Percentiles rank a stretch among this genome's conserved stretches.
Conservation (phyloP, 2,888 invertebrate genomes). For the Arctia plantaginis region DNA sequence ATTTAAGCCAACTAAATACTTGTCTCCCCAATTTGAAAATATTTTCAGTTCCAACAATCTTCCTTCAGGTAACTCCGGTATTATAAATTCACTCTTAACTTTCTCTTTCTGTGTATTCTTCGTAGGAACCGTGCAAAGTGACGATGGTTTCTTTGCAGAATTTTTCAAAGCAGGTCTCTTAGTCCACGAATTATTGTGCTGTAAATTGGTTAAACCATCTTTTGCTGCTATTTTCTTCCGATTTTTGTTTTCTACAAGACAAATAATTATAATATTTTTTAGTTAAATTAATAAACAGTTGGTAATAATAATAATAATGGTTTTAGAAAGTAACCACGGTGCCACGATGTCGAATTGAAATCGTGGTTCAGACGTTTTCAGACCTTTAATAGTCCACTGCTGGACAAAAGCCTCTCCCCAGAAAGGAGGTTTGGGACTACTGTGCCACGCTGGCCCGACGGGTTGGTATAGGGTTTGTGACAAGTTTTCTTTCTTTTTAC, state of each 20-base stretch:
- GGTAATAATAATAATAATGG: background rate
- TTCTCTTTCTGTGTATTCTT: slow-evolving; percentile 61
- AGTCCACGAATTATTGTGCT: slow-evolving; percentile 41
- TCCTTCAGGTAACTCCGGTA: slow-evolving; percentile 92
- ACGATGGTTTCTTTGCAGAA: slow-evolving; percentile 60
- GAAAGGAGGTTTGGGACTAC: no score
- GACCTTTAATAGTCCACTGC: no score
- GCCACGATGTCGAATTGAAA: no score
- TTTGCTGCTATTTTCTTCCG: slow-evolving; percentile 56
- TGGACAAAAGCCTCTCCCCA: no score
- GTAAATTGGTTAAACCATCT: slow-evolving; percentile 51
- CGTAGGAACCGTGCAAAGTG: slow-evolving; percentile 60
- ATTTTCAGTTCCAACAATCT: slow-evolving; percentile 89
- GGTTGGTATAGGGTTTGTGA: no score
- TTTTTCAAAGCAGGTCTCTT: slow-evolving; percentile 60
- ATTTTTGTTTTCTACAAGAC: slow-evolving; percentile 53
- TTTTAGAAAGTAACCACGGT: background rate
- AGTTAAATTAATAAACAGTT: background rate
- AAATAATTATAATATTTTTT: background rate
- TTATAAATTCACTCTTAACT: slow-evolving; percentile 87
- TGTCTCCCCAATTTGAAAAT: slow-evolving; percentile 92
- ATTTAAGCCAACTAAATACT: slow-evolving; percentile 91
- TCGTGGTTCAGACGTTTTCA: no score
- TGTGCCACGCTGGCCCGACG: no score
- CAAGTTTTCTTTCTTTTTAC: no score